Evolutionary conservation across 2,113 vertebrate genomes (phyloP).

Genomic region (Hippocampus guttulatus): DNA sequence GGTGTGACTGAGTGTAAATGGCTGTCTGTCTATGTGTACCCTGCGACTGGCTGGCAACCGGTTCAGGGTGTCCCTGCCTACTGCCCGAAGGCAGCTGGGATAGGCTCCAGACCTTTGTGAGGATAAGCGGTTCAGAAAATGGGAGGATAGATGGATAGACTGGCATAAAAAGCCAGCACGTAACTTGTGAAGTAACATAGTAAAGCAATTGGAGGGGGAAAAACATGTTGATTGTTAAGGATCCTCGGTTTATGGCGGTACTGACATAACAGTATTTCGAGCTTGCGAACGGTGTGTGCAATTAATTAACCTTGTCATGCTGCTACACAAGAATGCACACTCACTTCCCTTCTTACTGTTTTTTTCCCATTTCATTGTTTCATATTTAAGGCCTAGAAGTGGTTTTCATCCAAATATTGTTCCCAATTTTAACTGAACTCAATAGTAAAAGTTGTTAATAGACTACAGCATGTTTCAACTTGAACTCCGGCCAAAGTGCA

Average conservation of each 20-base stretch:
- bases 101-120: too few relatives aligned
- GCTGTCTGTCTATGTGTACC: too few relatives aligned
- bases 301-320: neutral
- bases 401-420: neutral
- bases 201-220: constrained; percentile 36
- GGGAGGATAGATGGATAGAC: neutral
- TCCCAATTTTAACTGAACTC: neutral
- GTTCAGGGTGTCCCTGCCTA: too few relatives aligned
- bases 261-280: neutral
- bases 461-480: neutral
- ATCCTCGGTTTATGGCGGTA: neutral
- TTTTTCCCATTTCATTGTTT: neutral
- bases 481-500: neutral
- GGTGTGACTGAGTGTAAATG: too few relatives aligned
- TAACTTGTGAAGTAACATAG: constrained; percentile 49
- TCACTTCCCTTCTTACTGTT: neutral
- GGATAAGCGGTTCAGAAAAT: too few relatives aligned
- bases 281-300: too few relatives aligned
- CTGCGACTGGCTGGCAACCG: too few relatives aligned
- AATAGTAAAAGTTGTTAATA: neutral
- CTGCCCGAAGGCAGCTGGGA: too few relatives aligned
- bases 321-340: neutral
- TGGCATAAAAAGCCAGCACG: constrained; percentile 5
- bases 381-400: neutral
- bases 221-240: constrained; percentile 19